Percentiles rank a stretch among this genome's conserved stretches.
phyloP scores from a whole-genome alignment of 2,888 invertebrate species.

The Margaritifera margaritifera region DNA sequence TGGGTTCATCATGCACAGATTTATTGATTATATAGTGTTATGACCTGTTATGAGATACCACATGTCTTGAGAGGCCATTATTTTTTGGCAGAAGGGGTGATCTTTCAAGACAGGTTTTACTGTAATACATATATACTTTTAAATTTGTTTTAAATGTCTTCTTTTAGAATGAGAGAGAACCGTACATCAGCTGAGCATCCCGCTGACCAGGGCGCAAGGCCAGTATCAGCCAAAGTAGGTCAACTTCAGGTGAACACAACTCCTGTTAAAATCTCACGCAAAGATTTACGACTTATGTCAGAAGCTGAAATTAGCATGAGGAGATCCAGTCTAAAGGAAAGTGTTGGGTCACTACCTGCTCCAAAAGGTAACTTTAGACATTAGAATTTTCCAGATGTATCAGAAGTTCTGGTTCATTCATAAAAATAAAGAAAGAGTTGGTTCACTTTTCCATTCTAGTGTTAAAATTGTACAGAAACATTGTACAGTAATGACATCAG shows the following conservation, averaged over 20 bases:
- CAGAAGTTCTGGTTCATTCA: no score
- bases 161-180: slow-evolving; percentile 21
- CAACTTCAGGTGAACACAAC: slow-evolving; percentile 45
- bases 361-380: slow-evolving; percentile 34
- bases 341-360: slow-evolving; percentile 27
- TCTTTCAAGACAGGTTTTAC: no score
- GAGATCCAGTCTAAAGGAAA: slow-evolving; percentile 60
- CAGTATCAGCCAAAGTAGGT: slow-evolving; percentile 35
- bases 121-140: not conserved
- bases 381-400: no score
- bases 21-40: no score
- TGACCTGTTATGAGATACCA: no score
- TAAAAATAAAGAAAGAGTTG: no score
- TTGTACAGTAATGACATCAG: no score
- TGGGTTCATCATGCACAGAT: no score
- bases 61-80: no score
- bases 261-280: slow-evolving; percentile 68
- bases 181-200: slow-evolving; percentile 18
- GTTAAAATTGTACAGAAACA: no score
- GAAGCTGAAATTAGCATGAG: slow-evolving; percentile 67
- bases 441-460: no score
- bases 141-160: not conserved
- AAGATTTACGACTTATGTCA: slow-evolving; percentile 68
- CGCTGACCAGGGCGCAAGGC: slow-evolving; percentile 30
- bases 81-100: no score